These are phyloP conservation scores for Carcina quercana DNA, from an alignment of 2,888 invertebrate genomes.

Conservation along the genomic window DNA sequence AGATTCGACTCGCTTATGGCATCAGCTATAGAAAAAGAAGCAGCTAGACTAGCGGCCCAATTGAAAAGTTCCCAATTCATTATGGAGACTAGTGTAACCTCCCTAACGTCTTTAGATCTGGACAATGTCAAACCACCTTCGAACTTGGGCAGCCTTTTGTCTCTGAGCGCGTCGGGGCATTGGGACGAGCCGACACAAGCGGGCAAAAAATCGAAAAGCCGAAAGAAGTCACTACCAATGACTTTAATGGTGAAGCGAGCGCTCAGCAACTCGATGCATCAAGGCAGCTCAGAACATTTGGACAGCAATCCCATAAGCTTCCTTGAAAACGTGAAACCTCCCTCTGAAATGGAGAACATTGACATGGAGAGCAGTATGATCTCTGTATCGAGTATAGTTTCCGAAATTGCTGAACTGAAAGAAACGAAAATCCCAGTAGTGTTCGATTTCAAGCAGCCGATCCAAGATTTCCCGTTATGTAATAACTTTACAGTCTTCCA, in stretches of 20 bases:
- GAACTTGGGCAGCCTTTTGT: constrained; percentile 80
- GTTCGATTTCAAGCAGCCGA: constrained; percentile 75
- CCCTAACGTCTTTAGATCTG: constrained; percentile 77
- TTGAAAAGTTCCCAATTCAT: constrained; percentile 40
- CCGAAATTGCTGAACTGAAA: constrained; percentile 80
- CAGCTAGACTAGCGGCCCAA: constrained; percentile 76
- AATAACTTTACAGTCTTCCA: constrained; percentile 60
- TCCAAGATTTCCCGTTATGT: constrained; percentile 62
- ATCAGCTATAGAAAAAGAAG: constrained; percentile 84
- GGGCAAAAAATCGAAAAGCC: constrained; percentile 51
- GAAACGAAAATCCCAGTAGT: constrained; percentile 61
- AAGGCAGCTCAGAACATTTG: constrained; percentile 77
- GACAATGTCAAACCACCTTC: constrained; percentile 87
- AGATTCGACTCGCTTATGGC: constrained; percentile 78
- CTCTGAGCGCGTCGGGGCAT: constrained; percentile 66
- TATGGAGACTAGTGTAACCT: constrained; percentile 76
- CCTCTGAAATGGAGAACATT: constrained; percentile 85
- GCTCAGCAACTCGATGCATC: constrained; percentile 70
- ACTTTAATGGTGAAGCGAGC: constrained; percentile 83
- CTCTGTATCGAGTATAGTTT: constrained; percentile 88
- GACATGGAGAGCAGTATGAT: constrained; percentile 90
- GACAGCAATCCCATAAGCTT: constrained; percentile 77
- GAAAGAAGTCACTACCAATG: constrained; percentile 82
- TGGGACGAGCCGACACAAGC: constrained; percentile 57
- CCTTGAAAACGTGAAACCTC: constrained; percentile 87